Evolutionary conservation across 2,797 vertebrate genomes (phyloP).

Genomic region (Buphagus erythrorhynchus): DNA sequence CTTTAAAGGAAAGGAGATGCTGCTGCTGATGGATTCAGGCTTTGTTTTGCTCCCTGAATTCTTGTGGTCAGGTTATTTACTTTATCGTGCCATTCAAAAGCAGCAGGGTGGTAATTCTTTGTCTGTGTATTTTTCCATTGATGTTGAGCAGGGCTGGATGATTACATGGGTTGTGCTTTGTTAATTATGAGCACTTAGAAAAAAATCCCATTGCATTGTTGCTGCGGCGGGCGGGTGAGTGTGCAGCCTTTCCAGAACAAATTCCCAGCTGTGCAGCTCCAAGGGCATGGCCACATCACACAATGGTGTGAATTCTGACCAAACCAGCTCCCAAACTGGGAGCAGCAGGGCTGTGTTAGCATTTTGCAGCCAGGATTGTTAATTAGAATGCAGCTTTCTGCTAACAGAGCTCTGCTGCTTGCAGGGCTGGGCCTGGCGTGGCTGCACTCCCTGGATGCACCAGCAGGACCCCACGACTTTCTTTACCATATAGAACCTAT

Average conservation of each 20-base stretch:
- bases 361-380: background rate
- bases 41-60: conserved; percentile 3
- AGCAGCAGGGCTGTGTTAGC: background rate
- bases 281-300: background rate
- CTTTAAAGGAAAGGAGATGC: background rate
- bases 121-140: background rate
- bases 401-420: background rate
- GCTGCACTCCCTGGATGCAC: background rate
- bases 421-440: background rate
- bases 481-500: background rate
- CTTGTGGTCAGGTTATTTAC: background rate
- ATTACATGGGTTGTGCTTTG: background rate
- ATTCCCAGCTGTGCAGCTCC: conserved; percentile 1
- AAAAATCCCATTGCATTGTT: background rate
- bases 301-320: background rate
- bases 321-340: background rate
- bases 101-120: background rate
- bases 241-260: background rate
- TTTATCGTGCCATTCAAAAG: background rate
- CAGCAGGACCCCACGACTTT: background rate
- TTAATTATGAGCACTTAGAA: background rate
- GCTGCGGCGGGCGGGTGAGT: background rate
- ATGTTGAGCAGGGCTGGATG: background rate
- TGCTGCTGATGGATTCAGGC: background rate
- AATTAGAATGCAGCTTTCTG: background rate